Evolutionary conservation across 2,888 invertebrate genomes (phyloP).

Genomic region (Ormyrus nitidulus): DNA sequence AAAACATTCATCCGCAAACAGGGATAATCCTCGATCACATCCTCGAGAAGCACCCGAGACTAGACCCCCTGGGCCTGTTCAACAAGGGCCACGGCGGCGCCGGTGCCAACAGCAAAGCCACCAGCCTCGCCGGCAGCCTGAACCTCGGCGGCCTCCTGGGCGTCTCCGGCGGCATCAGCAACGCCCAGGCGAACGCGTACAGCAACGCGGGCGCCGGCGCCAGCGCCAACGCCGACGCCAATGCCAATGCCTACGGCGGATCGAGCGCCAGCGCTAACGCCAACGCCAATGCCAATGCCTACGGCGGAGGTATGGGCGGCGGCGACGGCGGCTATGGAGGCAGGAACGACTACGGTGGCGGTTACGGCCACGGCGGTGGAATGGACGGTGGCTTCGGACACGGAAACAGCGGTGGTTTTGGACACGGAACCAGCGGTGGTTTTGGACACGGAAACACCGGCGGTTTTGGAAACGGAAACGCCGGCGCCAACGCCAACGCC

Average conservation of each 20-base stretch:
- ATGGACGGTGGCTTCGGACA: neutral
- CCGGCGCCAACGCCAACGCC: constrained; percentile 60
- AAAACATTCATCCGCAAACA: too few relatives aligned
- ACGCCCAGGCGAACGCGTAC: constrained; percentile 61
- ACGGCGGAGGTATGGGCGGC: neutral
- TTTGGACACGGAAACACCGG: neutral
- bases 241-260: neutral
- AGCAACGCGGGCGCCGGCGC: constrained; percentile 55
- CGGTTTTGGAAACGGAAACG: neutral
- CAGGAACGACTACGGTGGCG: constrained; percentile 12
- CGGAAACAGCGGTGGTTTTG: neutral
- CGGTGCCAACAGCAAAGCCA: constrained; percentile 58
- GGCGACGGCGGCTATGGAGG: neutral
- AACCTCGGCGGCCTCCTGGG: constrained; percentile 65
- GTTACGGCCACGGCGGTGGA: neutral
- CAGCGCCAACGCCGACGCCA: constrained; percentile 42
- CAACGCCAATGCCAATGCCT: neutral
- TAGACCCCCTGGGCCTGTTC: constrained; percentile 68
- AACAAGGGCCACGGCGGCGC: constrained; percentile 47
- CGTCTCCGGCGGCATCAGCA: constrained; percentile 60
- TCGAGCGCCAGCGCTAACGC: constrained; percentile 12
- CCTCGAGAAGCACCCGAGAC: constrained; percentile 51
- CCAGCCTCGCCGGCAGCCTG: constrained; percentile 61
- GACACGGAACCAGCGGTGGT: neutral
- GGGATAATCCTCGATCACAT: constrained; percentile 51